These are phyloP conservation scores for Arvicanthis niloticus DNA, from an alignment of 2,113 vertebrate species.

Conservation along the genomic window DNA sequence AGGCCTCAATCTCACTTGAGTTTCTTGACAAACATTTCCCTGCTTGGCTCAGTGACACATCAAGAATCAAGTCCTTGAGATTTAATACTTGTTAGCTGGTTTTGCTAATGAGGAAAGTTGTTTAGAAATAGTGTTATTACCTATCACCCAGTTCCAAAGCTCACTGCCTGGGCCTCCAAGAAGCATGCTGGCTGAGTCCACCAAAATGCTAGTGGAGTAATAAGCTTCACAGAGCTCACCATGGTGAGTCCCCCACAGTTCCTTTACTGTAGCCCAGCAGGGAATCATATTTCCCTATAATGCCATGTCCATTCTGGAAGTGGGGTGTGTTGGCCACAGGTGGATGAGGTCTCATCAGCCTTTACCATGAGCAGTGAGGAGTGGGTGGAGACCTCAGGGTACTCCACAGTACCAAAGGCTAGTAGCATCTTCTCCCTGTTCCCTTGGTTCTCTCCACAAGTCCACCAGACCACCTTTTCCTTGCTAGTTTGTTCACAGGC, in stretches of 20 bases:
- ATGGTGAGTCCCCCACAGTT: not conserved
- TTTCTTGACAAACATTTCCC: slow-evolving; percentile 56
- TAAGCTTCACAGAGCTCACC: not conserved
- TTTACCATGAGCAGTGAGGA: not conserved
- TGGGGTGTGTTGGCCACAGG: not conserved
- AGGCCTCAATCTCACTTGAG: slow-evolving; percentile 34
- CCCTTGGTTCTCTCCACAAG: not conserved
- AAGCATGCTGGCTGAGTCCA: not conserved
- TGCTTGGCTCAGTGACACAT: slow-evolving; percentile 54
- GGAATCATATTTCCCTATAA: not conserved
- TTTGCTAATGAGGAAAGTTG: slow-evolving; percentile 48
- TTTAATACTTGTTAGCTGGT: slow-evolving; percentile 62
- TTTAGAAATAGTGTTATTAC: slow-evolving; percentile 57
- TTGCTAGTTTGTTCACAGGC: not conserved
- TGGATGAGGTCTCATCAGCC: not conserved
- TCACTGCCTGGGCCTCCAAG: not conserved
- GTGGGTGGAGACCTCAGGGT: not conserved
- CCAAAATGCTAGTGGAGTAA: not conserved
- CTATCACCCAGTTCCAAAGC: slow-evolving; percentile 15
- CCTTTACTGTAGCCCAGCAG: not conserved
- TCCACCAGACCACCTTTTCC: not conserved
- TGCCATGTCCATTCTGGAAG: not conserved
- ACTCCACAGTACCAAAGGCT: not conserved
- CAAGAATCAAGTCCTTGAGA: slow-evolving; percentile 59
- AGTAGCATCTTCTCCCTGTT: not conserved